Base-by-base conservation (phyloP, 2,888 invertebrate species). In the Zygogramma bicolorata region DNA sequence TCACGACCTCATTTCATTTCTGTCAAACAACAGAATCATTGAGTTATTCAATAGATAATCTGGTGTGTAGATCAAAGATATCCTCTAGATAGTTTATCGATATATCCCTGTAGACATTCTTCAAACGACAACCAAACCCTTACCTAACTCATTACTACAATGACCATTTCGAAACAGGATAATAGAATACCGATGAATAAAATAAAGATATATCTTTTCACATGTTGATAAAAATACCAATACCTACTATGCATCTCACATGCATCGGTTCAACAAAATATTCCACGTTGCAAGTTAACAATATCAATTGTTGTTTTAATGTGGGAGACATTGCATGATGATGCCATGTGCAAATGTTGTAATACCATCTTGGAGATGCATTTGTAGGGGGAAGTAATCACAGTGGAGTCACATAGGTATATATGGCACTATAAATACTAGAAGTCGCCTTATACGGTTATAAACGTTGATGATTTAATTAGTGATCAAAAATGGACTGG, bases 311-410 rank as follows among this genome's bases (percentile, higher is more conserved):
- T 63, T 46, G 13, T 8, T 46, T 63, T 29, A 6, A 42, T 68
- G 61, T 68, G 68, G 68, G 68, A 34, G 68, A 68, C 68, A 68
- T 20, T 31, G n/a, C 53, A 81, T 63, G 31, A 81, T 63, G 31
- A 84, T 84, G 83, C 83, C 82, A 84, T 84, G 84, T 84, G 78
- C 79, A 80, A 80, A 80, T 84, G 83, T 84, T 83, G 84, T 82
- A 84, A 84, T 80, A 82, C 81, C 77, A 80, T 79, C 81, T 82
- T 82, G 81, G 81, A 80, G 77, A 80, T 73, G 74, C 63, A 71
- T 65, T 75, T 81, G 81, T 78, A 79, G 84, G 83, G 85, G 84
- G 84, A 83, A 81, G 78, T 77, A 77, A 80, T 81, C 66, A 62
- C 68, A 68, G 31, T 25, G 27, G 25, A 65, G 20, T 58, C 71